These are phyloP conservation scores for Fissipunctia ypsillon DNA, from an alignment of 2,888 invertebrate genomes.

Conservation along the genomic window DNA sequence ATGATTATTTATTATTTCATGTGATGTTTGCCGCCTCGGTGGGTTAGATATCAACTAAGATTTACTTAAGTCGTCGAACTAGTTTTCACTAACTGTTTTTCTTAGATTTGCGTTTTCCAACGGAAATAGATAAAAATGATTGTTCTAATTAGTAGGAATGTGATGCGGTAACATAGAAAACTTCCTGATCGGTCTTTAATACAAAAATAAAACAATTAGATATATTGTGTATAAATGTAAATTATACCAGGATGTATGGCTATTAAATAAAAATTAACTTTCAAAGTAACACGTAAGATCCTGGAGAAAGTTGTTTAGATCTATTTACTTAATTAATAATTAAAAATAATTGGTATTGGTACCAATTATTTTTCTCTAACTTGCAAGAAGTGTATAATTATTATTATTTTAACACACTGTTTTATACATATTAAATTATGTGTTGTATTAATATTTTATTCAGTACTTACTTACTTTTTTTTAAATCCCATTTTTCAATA, in stretches of 20 bases:
- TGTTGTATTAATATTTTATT: no score
- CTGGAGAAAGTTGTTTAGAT: constrained; percentile 41
- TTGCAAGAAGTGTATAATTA: no score
- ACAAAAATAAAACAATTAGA: constrained; percentile 3
- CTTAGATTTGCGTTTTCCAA: constrained; percentile 17
- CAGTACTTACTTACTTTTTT: no score
- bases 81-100: constrained; percentile 39
- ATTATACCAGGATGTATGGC: background rate
- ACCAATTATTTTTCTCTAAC: no score
- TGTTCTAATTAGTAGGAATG: background rate
- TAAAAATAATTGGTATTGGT: no score
- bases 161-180: no score
- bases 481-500: background rate
- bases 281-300: constrained; percentile 25
- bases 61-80: constrained; percentile 10
- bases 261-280: constrained; percentile 29
- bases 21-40: constrained; percentile 16
- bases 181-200: no score
- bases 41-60: constrained; percentile 12
- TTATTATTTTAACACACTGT: no score
- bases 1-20: constrained; percentile 28
- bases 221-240: background rate
- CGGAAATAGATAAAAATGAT: background rate
- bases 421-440: no score
- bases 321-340: background rate